Conservation (phyloP, 1,140 invertebrate genomes). For the Teleopsis dalmanni region DNA sequence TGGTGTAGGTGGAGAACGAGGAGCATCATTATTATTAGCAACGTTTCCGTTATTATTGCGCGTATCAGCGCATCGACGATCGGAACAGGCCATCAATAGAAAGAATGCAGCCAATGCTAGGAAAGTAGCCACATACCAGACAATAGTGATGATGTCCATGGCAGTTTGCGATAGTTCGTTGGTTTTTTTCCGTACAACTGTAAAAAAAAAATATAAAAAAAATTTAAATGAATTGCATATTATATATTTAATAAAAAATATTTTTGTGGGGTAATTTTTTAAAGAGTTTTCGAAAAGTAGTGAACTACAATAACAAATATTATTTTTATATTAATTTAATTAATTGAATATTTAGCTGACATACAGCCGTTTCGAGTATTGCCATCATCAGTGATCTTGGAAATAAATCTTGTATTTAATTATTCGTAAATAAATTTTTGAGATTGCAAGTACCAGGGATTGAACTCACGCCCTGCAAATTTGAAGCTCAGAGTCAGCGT, state of each 20-base stretch:
- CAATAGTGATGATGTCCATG: slow-evolving; percentile 42
- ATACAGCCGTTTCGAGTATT: too few species aligned
- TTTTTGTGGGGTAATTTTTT: not conserved
- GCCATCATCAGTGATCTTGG: too few species aligned
- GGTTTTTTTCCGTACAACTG: slow-evolving; percentile 10
- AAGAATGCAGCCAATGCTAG: slow-evolving; percentile 40
- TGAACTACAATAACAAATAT: too few species aligned
- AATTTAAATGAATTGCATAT: too few species aligned
- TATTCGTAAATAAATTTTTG: too few species aligned
- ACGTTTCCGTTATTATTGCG: slow-evolving; percentile 17
- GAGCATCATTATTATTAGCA: slow-evolving; percentile 18
- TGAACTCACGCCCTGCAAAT: too few species aligned
- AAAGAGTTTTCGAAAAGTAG: too few species aligned
- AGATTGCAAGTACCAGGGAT: too few species aligned
- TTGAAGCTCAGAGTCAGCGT: too few species aligned
- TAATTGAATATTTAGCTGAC: too few species aligned
- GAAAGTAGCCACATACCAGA: slow-evolving; percentile 43
- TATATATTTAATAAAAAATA: not conserved
- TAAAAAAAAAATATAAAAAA: slow-evolving; percentile 4
- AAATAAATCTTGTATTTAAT: too few species aligned
- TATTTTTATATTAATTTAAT: too few species aligned
- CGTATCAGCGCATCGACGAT: slow-evolving; percentile 23
- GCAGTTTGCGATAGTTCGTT: slow-evolving; percentile 41
- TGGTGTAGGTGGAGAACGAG: slow-evolving; percentile 40
- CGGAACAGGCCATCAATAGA: slow-evolving; percentile 41